Evolutionary conservation across 2,888 invertebrate species (phyloP), one percentile per base, ranked within the genome.

Genomic region (Nomada goodeniana): DNA sequence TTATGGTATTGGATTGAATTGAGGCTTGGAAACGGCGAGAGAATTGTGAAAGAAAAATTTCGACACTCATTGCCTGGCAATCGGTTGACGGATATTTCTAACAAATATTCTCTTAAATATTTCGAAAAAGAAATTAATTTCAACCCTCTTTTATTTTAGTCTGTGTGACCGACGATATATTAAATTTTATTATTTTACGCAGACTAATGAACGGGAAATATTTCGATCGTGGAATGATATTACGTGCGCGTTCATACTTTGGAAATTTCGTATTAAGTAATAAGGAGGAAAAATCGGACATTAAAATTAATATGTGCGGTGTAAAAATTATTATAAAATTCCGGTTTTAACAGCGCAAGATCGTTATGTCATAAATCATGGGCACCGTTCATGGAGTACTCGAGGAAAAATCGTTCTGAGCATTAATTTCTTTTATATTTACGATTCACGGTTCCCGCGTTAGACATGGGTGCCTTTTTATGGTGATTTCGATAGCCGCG

Each of bases 401-500:
- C 47, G 47, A 61, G 23, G 20, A 53, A 57, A 76, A 63, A 75
- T 77, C 61, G 64, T 50, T 57, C 60, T 53, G n/a, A 15, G 59
- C 76, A 83, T 87, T 86, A 86, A 86, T 88, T 84, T 82, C 70
- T 76, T 82, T 81, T 76, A 70, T 82, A 86, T 86, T 84, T 76
- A 83, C 82, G 84, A 77, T 77, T 83, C 81, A 78, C 76, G 52
- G 47, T 67, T 13, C 55, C 53, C 72, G 72, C 76, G 67, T 84
- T 79, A 77, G 82, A 79, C 70, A 81, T 55, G 88, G 85, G 63
- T 83, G 84, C 81, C 85, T 90, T 90, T 90, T 90, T 90, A 89
- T 89, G 90, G 90, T 87, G 90, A 90, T 89, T 90, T 90, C 90
- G 89, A 90, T 87, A 88, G 88, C 82, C 75, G 82, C 76, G 71